A percentile compares a stretch with the other conserved stretches of the same genome.
These are phyloP conservation scores for Leptopilina boulardi DNA, from an alignment of 1,140 invertebrate species.

Conservation along the genomic window DNA sequence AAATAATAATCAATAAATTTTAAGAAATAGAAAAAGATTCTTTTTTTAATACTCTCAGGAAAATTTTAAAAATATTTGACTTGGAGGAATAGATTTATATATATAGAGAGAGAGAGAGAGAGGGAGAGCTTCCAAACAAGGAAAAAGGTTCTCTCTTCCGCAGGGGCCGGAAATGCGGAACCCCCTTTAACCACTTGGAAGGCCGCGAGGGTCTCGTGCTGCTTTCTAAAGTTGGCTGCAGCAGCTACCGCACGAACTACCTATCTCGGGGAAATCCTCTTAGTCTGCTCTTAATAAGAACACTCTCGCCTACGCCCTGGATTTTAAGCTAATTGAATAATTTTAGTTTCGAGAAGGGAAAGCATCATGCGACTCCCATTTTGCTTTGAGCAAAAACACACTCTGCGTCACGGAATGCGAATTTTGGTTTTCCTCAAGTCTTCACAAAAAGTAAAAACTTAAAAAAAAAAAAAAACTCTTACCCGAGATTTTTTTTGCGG, in stretches of 20 bases:
- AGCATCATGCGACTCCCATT: neutral
- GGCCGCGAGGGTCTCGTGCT: slow-evolving; percentile 35
- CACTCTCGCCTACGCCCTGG: slow-evolving; percentile 52
- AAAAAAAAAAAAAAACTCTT: too few species aligned
- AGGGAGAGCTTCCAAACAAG: slow-evolving; percentile 38
- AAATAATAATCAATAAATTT: too few species aligned
- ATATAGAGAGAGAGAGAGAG: neutral
- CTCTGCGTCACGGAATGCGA: neutral
- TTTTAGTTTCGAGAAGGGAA: slow-evolving; percentile 60
- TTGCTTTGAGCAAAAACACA: slow-evolving; percentile 13
- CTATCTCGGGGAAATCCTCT: slow-evolving; percentile 65
- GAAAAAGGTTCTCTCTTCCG: slow-evolving; percentile 38
- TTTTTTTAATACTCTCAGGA: slow-evolving; percentile 44
- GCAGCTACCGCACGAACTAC: slow-evolving; percentile 41
- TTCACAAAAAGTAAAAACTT: too few species aligned
- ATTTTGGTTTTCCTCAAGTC: neutral
- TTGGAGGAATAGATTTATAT: slow-evolving; percentile 46
- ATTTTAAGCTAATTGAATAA: slow-evolving; percentile 70
- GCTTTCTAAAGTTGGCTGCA: slow-evolving; percentile 33
- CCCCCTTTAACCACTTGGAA: slow-evolving; percentile 34
- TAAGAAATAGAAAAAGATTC: slow-evolving; percentile 28
- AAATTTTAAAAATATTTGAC: slow-evolving; percentile 47
- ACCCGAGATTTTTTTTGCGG: too few species aligned
- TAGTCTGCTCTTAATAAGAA: slow-evolving; percentile 65
- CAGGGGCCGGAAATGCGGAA: slow-evolving; percentile 48